Evolutionary conservation across 2,888 invertebrate species (phyloP).

Genomic region (Sminthurinus aureus): DNA sequence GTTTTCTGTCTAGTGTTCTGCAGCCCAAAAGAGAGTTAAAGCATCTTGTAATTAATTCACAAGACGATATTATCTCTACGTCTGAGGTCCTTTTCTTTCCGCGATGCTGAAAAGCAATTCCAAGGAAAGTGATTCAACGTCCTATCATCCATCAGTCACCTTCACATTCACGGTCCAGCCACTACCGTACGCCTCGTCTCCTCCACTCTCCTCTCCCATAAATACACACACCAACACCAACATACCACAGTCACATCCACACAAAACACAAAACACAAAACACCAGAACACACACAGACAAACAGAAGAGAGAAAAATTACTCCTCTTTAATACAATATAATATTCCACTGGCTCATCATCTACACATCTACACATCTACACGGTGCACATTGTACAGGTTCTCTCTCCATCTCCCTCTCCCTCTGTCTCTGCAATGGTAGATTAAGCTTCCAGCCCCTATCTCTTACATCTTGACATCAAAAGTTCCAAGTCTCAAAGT

Average conservation of each 20-base stretch:
- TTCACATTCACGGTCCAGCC: conserved; percentile 2
- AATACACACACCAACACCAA: background rate
- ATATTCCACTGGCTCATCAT: conserved; percentile 33
- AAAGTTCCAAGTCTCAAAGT: conserved; percentile 23
- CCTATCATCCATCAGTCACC: conserved; percentile 36
- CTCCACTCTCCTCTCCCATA: background rate
- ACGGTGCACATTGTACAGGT: no score
- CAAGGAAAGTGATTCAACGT: conserved; percentile 43
- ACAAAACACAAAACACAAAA: background rate
- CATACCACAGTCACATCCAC: background rate
- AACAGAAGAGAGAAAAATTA: conserved; percentile 20
- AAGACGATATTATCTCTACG: conserved; percentile 39
- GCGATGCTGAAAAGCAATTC: conserved; percentile 41
- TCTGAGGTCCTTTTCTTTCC: conserved; percentile 26
- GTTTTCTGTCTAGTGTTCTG: no score
- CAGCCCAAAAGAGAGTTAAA: conserved; percentile 15
- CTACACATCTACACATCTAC: background rate
- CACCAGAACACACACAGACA: background rate
- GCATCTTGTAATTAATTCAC: conserved; percentile 41
- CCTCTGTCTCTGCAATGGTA: conserved; percentile 29
- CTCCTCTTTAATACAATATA: conserved; percentile 20
- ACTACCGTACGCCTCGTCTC: conserved; percentile 26
- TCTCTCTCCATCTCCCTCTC: conserved; percentile 14
- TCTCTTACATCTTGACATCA: conserved; percentile 38
- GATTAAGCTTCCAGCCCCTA: conserved; percentile 37